Base-by-base conservation (phyloP, 2,797 vertebrate genomes). In the Periparus ater region DNA sequence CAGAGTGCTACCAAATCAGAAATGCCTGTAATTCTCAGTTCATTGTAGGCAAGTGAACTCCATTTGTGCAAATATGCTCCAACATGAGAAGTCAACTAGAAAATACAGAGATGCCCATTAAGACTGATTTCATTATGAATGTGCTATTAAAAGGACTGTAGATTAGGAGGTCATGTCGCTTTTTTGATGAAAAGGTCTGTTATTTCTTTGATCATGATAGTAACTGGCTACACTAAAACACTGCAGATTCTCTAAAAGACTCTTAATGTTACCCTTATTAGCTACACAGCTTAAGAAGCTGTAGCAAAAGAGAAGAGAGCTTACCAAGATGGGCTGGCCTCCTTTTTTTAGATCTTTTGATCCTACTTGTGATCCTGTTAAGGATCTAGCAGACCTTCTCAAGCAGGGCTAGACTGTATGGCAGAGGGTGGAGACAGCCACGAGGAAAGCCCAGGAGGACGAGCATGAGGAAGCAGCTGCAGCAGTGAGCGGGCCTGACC, bases 71-170 rank as follows among this genome's bases (percentile, higher is more conserved):
- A 86, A 91, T 78, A 63, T 0, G 2, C 29, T 95, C 55, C 70
- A 95, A 86, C 21, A 54, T 70, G 77, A 91, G 73, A 79, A 93
- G 85, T 93, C 73, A 93, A 42, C 60, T 73, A 76, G 85, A 90
- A 97, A 95, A 96, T 30, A 79, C 58, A 90, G 76, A 67, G 25
- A 90, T 82, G 53, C 50, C 83, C 80, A 74, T 87, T 95, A 96
- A 94, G 90, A 71, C 63, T 82, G 88, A 86, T 81, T 97, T 91
- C 34, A 86, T 79, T 94, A 86, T 3, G 11, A 86, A 84, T 54
- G 63, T 66, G 63, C 66, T 81, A 71, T 94, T 93, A 93, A 92
- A 88, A 91, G 73, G 71, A 86, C 38, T 47, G 55, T 61, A 91
- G 85, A 95, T 94, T 96, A 93, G 85, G 63, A 90, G 76, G 79